Evolutionary conservation across 2,888 invertebrate species (phyloP).

Genomic region (Cephus sareptanus): DNA sequence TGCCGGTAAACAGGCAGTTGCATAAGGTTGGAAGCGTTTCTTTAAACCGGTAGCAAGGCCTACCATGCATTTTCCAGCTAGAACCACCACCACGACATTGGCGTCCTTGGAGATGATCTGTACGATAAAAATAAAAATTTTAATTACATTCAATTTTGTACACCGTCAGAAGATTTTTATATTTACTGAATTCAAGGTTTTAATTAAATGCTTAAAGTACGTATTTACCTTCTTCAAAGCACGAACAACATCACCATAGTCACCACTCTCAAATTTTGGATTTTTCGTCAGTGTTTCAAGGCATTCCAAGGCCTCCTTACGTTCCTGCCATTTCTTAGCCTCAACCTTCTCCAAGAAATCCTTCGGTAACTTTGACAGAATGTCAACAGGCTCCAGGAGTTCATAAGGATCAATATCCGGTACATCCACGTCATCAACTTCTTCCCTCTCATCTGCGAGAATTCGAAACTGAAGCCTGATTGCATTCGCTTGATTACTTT

Average conservation of each 20-base stretch:
- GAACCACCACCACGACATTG: conserved; percentile 92
- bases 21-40: conserved; percentile 87
- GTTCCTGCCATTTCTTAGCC: conserved; percentile 96
- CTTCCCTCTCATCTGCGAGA: conserved; percentile 69
- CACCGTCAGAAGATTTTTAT: conserved; percentile 6
- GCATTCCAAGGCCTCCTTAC: conserved; percentile 90
- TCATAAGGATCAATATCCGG: conserved; percentile 90
- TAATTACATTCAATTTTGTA: conserved; percentile 16
- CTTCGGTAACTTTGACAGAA: conserved; percentile 91
- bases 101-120: conserved; percentile 92
- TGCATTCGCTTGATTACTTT: neutral
- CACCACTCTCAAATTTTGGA: conserved; percentile 90
- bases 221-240: conserved; percentile 82
- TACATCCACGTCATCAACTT: conserved; percentile 68
- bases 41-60: conserved; percentile 87
- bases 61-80: conserved; percentile 86
- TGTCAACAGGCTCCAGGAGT: conserved; percentile 90
- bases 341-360: conserved; percentile 96
- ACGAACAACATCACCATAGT: conserved; percentile 90
- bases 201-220: neutral
- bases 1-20: conserved; percentile 78
- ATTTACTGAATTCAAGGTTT: neutral
- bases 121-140: conserved; percentile 34
- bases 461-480: neutral
- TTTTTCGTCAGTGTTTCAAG: conserved; percentile 82